These are phyloP conservation scores for Molossus alvarezi DNA, from an alignment of 2,797 vertebrate genomes.

Conservation along the genomic window DNA sequence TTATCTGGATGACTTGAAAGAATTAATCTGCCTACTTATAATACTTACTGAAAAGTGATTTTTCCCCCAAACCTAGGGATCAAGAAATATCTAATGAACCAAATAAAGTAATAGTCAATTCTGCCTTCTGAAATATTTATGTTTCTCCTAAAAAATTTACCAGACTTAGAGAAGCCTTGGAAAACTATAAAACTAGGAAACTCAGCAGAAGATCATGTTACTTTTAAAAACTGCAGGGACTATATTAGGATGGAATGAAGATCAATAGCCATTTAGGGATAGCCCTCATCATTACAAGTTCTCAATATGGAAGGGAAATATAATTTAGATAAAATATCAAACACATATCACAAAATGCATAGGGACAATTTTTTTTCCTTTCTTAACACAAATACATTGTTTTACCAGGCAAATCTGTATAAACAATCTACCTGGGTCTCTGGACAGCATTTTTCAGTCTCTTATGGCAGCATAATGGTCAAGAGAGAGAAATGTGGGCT, in stretches of 20 bases:
- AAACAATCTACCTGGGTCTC: constrained; percentile 11
- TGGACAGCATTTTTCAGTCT: not conserved
- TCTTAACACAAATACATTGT: not conserved
- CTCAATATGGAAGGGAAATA: not conserved
- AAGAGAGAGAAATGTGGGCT: not conserved
- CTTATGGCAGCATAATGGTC: not conserved
- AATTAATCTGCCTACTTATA: constrained; percentile 35
- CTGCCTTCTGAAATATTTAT: constrained; percentile 57
- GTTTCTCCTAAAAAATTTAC: constrained; percentile 53
- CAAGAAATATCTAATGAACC: constrained; percentile 40
- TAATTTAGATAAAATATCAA: constrained; percentile 19
- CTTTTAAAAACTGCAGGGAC: not conserved
- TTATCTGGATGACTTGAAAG: not conserved
- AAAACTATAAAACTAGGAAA: constrained; percentile 31
- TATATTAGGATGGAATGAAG: not conserved
- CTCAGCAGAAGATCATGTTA: not conserved
- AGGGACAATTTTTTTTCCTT: not conserved
- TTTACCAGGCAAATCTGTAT: constrained; percentile 6
- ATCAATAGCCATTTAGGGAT: not conserved
- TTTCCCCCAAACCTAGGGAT: constrained; percentile 14
- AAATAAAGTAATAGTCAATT: constrained; percentile 55
- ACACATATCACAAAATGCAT: not conserved
- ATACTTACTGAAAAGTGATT: constrained; percentile 36
- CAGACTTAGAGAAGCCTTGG: not conserved
- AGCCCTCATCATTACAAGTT: not conserved